Evolutionary conservation across 2,888 invertebrate species (phyloP).

Genomic region (Odontocolon sp.): DNA sequence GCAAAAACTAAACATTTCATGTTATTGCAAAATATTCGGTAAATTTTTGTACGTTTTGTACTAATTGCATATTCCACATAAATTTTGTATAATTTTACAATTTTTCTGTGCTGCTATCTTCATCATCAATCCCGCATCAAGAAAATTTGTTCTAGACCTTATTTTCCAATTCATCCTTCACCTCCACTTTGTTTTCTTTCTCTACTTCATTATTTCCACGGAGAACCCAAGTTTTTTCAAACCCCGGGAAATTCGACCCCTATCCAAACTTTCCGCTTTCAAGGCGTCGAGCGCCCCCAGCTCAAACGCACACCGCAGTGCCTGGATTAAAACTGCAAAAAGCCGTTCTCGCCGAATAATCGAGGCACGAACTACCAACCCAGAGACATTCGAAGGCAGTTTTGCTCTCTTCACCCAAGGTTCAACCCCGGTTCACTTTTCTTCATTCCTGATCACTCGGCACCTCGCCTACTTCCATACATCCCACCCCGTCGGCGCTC

Average conservation of each 20-base stretch:
- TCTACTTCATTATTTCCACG: conserved; percentile 3
- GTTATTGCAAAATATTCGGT: too few relatives aligned
- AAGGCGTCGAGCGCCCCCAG: not conserved
- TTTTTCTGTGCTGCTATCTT: too few relatives aligned
- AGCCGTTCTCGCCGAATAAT: conserved; percentile 64
- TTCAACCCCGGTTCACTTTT: conserved; percentile 19
- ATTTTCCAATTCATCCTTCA: conserved; percentile 3
- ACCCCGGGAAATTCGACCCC: not conserved
- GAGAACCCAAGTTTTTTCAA: conserved; percentile 24
- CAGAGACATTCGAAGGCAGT: conserved; percentile 42
- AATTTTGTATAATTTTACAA: too few relatives aligned
- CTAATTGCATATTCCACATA: too few relatives aligned
- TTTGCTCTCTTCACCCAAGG: conserved; percentile 11
- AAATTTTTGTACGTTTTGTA: too few relatives aligned
- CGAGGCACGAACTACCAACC: conserved; percentile 50
- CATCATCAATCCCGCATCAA: conserved; percentile 20
- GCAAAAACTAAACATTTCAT: too few relatives aligned
- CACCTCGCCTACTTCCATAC: conserved; percentile 6
- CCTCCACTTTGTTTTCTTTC: not conserved
- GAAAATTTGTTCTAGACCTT: conserved; percentile 10
- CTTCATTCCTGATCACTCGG: conserved; percentile 16
- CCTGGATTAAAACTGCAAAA: conserved; percentile 64
- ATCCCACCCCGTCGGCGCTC: conserved; percentile 10
- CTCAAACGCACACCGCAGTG: conserved; percentile 29
- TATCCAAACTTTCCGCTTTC: conserved; percentile 23